Evolutionary conservation across 2,888 invertebrate species (phyloP), one percentile per base, ranked within the genome.

Genomic region (Cancer borealis): DNA sequence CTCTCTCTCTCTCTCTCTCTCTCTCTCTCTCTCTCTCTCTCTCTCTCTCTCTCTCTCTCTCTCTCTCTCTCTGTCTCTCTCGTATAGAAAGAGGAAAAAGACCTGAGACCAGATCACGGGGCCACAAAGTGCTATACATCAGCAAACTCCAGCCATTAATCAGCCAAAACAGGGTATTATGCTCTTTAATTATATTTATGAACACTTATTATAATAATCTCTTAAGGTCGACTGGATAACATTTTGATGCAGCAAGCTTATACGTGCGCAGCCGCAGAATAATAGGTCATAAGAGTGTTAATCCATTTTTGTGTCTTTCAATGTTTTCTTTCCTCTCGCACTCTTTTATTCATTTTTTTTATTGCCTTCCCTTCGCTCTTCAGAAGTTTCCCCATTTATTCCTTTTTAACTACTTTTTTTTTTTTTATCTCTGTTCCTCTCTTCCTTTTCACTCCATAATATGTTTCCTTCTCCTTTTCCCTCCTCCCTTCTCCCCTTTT

Each of bases 71-170:
- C 60, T 60, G 17, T 60, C 60, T 60, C 60, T 60, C 60, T 60
- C 60, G 17, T 21, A 60, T 39, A 39, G 2, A 39, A 39, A 39
- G 39, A 39, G 39, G 39, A 60, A 60, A 60, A 21, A 60, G 17
- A 60, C 21, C 60, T 21, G 3, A 60, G 60, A 60, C 60, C 73
- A 79, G 73, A 84, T 84, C 84, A 84, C 0, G n/a, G 39, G 17
- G 39, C 39, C 84, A 39, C n/a, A 39, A 39, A 84, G 6, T 84
- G 84, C 84, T 39, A 84, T 84, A 84, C 39, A 84, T 84, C 84
- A 84, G 39, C 30, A 84, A 84, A 84, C 84, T 84, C 84, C 84
- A 14, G 84, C 84, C 84, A 84, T 84, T 84, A 84, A 84, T 84
- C 84, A 84, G 30, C 39, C 84, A 5, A 84, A 84, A 10, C 30